Conservation (phyloP, 2,797 vertebrate species). For the Galagoides demidoff region DNA sequence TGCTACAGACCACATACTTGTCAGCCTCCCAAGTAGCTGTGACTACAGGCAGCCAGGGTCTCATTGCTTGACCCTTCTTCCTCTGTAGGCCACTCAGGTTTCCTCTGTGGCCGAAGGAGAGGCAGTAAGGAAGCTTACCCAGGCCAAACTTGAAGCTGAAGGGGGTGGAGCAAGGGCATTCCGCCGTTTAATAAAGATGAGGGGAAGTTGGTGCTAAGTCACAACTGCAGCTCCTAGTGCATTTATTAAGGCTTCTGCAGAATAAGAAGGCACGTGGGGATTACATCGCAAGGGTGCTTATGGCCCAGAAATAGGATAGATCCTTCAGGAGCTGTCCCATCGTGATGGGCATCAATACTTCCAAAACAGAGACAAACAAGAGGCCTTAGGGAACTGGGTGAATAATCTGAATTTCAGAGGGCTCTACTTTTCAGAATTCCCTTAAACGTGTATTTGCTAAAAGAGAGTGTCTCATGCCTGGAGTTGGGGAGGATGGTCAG, state of each 20-base stretch:
- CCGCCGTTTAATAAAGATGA: background rate
- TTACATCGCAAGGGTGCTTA: fast-evolving
- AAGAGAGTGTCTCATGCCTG: background rate
- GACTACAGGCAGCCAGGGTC: no score
- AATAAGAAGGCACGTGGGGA: background rate
- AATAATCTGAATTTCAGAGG: background rate
- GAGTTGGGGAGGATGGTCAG: background rate
- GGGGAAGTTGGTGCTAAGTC: background rate
- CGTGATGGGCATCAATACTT: background rate
- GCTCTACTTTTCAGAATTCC: background rate
- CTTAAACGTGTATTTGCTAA: background rate
- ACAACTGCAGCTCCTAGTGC: no score
- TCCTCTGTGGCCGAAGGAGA: background rate
- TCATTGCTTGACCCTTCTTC: background rate
- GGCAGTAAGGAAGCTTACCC: background rate
- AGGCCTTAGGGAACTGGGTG: background rate
- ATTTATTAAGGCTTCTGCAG: background rate
- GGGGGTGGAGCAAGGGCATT: background rate
- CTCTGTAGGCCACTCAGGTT: background rate
- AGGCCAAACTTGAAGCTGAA: background rate
- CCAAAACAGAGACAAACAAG: background rate
- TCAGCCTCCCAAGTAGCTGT: no score
- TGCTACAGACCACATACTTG: background rate
- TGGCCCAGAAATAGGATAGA: no score
- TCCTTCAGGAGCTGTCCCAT: background rate